These are phyloP conservation scores for Atlantisia rogersi DNA, from an alignment of 2,113 vertebrate genomes.

Conservation along the genomic window DNA sequence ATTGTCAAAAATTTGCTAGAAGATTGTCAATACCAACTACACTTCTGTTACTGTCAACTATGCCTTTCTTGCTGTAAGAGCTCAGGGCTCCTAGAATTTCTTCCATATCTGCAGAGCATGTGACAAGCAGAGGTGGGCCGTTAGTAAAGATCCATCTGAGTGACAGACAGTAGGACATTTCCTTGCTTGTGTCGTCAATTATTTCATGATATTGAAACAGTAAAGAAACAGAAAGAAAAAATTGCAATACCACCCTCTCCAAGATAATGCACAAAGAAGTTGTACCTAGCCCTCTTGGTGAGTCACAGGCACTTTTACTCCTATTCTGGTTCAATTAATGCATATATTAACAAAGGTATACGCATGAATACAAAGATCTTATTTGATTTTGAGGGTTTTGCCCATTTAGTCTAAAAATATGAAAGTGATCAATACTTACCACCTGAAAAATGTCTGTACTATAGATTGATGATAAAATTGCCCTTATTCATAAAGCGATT, in stretches of 20 bases:
- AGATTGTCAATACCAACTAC: not conserved
- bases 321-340: conserved; percentile 35
- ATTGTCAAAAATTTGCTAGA: not conserved
- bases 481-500: conserved; percentile 40
- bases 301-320: not conserved
- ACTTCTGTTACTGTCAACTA: not conserved
- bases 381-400: conserved; percentile 17
- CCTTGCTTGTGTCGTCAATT: not conserved
- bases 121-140: not conserved
- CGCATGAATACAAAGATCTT: conserved; percentile 28
- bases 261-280: not conserved
- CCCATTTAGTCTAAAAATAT: conserved; percentile 43
- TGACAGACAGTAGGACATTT: not conserved
- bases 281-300: not conserved
- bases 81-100: not conserved
- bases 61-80: not conserved
- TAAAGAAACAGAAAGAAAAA: not conserved
- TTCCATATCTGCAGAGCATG: not conserved
- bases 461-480: conserved; percentile 42
- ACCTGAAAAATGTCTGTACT: conserved; percentile 13
- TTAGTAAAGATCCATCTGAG: not conserved
- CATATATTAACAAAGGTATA: conserved; percentile 39
- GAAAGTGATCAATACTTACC: conserved; percentile 63
- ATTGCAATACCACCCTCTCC: not conserved
- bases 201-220: not conserved